Evolutionary conservation across 2,113 vertebrate genomes (phyloP), one percentile per base, ranked within the genome.

Genomic region (Nothocercus nigrocapillus): DNA sequence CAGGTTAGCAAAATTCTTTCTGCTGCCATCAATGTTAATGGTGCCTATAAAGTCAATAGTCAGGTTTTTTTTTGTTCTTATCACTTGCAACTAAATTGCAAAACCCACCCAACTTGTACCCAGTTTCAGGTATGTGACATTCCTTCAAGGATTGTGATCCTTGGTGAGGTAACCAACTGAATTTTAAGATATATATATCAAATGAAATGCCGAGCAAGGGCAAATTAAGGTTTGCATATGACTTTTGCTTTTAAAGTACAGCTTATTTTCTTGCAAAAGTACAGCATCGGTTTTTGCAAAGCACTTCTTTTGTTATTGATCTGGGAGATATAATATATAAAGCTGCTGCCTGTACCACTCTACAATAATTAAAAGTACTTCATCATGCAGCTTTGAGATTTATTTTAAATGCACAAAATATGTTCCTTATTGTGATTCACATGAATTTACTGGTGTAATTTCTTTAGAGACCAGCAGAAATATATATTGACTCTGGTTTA

Each of bases 321-420:
- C 94, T 88, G 93, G 88, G 88, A 90, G 85, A 92, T 93, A 94
- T 95, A 95, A 96, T 92, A 96, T 95, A 97, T 96, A 96, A 97
- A 96, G 91, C 95, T 96, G 78, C 83, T 96, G 88, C 92, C 90
- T 97, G 86, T 94, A 90, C 91, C 89, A 95, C 94, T 95, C 96
- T 93, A 80, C 95, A 95, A 91, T 96, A 97, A 97, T 96, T 97
- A 96, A 96, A 97, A 95, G 93, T 94, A 95, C 89, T 97, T 97
- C 94, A 97, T 96, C 96, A 96, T 94, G 94, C 85, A 88, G 94
- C 91, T 92, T 77, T 82, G 81, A 97, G 93, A 94, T 95, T 94
- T 95, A 96, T 96, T 96, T 96, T 94, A 96, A 96, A 97, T 64
- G 91, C 74, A 89, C 87, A 93, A 94, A 96, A 94, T 96, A 93